Percentiles rank a stretch among this genome's conserved stretches.
phyloP scores from a whole-genome alignment of 2,888 invertebrate species.

The Tiliacea aurago region DNA sequence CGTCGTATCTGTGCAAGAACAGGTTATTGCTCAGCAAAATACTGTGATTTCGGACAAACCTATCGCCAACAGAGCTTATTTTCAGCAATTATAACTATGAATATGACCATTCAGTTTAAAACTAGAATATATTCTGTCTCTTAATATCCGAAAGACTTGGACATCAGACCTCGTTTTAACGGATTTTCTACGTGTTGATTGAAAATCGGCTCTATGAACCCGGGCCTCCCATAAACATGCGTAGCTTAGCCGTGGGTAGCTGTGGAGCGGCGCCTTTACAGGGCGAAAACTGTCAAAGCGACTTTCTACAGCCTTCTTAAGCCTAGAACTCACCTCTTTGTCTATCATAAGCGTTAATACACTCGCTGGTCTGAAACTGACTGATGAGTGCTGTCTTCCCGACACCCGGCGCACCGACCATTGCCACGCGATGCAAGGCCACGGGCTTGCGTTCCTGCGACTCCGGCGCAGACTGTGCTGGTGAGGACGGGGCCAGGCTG shows the following conservation, averaged over 20 bases:
- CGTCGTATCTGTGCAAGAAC: no score
- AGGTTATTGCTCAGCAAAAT: no score
- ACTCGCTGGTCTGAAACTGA: constrained; percentile 98
- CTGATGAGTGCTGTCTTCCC: constrained; percentile 96
- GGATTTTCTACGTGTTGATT: neutral
- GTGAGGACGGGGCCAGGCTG: constrained; percentile 93
- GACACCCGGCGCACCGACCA: constrained; percentile 95
- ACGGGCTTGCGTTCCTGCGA: constrained; percentile 89
- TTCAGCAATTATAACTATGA: no score
- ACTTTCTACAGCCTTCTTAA: neutral
- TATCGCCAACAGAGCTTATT: no score
- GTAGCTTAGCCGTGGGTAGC: neutral
- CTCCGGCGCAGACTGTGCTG: constrained; percentile 83
- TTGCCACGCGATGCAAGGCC: constrained; percentile 92
- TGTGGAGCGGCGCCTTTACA: neutral
- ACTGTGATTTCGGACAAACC: no score
- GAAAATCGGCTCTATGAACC: neutral
- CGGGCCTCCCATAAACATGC: neutral
- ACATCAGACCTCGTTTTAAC: neutral
- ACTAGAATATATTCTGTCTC: neutral
- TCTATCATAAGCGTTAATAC: constrained; percentile 97
- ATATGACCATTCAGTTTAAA: neutral
- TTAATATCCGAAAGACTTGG: neutral
- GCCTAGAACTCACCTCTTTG: constrained; percentile 91
- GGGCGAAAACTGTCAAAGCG: neutral